phyloP scores from a whole-genome alignment of 2,113 vertebrate species.

The Sinocyclocheilus rhinocerous region DNA sequence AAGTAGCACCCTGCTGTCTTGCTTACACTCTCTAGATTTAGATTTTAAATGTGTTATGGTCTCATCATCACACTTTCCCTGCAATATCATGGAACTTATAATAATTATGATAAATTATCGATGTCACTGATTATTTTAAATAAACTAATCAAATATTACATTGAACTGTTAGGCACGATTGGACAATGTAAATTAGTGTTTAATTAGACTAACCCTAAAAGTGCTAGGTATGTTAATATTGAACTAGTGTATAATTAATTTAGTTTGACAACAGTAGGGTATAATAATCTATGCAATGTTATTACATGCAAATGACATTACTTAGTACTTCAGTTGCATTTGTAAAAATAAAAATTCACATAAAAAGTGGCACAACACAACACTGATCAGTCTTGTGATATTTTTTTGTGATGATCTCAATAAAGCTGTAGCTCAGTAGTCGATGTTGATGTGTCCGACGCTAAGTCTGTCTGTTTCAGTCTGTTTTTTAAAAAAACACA shows the following conservation, averaged over 20 bases:
- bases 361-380: not conserved
- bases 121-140: slow-evolving; percentile 52
- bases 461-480: not conserved
- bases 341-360: not conserved
- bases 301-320: not conserved
- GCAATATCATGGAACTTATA: slow-evolving; percentile 59
- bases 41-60: slow-evolving; percentile 67
- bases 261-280: slow-evolving; percentile 2
- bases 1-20: slow-evolving; percentile 61
- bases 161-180: not conserved
- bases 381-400: not conserved
- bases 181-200: not conserved
- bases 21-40: slow-evolving; percentile 69
- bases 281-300: not conserved
- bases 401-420: not conserved
- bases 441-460: not conserved
- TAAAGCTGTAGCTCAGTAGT: not conserved
- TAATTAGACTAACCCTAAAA: not conserved
- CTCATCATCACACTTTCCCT: slow-evolving; percentile 63
- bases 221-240: not conserved
- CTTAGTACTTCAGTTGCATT: not conserved
- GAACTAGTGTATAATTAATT: not conserved
- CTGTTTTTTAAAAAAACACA: not conserved
- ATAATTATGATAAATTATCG: slow-evolving; percentile 67
- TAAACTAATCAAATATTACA: not conserved